Evolutionary conservation across 2,888 invertebrate genomes (phyloP).

Genomic region (Polydrusus cervinus): DNA sequence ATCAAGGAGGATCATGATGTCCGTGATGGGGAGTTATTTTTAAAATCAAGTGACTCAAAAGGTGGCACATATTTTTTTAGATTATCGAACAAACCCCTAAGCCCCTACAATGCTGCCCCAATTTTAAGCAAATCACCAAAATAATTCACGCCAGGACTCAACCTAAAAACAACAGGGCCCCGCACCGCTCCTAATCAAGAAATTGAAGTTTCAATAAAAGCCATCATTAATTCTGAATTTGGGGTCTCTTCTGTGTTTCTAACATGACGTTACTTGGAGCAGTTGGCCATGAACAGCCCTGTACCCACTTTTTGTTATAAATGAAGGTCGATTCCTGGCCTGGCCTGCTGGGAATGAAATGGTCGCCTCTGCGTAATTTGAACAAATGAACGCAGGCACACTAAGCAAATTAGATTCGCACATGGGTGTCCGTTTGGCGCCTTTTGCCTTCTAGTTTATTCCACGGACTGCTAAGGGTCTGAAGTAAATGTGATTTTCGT

Average conservation of each 20-base stretch:
- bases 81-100: constrained; percentile 19
- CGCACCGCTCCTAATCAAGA: constrained; percentile 74
- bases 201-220: constrained; percentile 82
- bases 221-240: constrained; percentile 80
- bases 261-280: constrained; percentile 65
- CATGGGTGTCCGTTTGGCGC: constrained; percentile 63
- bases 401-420: constrained; percentile 79
- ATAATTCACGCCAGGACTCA: constrained; percentile 65
- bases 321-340: constrained; percentile 46
- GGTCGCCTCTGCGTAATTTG: constrained; percentile 73
- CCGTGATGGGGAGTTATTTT: no score
- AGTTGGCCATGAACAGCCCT: constrained; percentile 59
- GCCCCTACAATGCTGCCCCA: constrained; percentile 54
- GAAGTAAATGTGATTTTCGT: constrained; percentile 36
- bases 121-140: constrained; percentile 68
- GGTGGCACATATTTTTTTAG: no score
- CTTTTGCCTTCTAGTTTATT: constrained; percentile 31
- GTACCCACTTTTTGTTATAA: constrained; percentile 38
- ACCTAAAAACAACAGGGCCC: constrained; percentile 49
- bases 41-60: no score
- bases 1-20: no score
- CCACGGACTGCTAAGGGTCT: constrained; percentile 25
- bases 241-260: constrained; percentile 53
- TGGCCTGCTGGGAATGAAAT: constrained; percentile 61
- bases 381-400: constrained; percentile 76